phyloP scores from a whole-genome alignment of 92 coral and sea anemone genomes.

The Muricea muricata region DNA sequence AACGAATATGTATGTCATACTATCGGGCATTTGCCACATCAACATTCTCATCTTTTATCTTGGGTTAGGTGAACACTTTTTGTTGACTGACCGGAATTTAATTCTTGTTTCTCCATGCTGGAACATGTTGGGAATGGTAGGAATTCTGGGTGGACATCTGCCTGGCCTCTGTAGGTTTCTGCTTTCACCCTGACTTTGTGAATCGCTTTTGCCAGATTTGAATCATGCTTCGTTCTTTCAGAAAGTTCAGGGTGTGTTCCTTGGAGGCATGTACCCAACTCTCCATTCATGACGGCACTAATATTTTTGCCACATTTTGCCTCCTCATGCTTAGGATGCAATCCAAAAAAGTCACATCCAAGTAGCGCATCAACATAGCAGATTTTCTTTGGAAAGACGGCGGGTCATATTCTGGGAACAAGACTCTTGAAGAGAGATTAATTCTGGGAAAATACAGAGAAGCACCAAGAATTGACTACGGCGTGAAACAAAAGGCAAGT shows the following conservation, averaged over 20 bases:
- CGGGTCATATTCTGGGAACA: slow-evolving; percentile 56
- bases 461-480: too few relatives aligned
- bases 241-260: slow-evolving; percentile 53
- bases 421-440: too few relatives aligned
- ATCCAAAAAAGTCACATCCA: slow-evolving; percentile 65
- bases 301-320: slow-evolving; percentile 60
- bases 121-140: not conserved
- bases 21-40: slow-evolving; percentile 70
- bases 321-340: slow-evolving; percentile 67
- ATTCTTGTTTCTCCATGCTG: not conserved
- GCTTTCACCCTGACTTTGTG: slow-evolving; percentile 38
- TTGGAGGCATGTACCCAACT: slow-evolving; percentile 60
- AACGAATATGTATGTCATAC: slow-evolving; percentile 72
- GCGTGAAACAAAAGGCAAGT: too few relatives aligned
- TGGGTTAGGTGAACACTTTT: not conserved
- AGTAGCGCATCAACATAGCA: slow-evolving; percentile 56
- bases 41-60: slow-evolving; percentile 22
- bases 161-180: not conserved
- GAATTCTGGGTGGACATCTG: not conserved
- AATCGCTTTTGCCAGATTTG: slow-evolving; percentile 52
- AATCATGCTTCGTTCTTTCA: slow-evolving; percentile 40
- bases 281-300: slow-evolving; percentile 62
- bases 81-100: not conserved
- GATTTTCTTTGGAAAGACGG: slow-evolving; percentile 55
- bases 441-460: too few relatives aligned